Evolutionary conservation across 1,140 invertebrate genomes (phyloP).

Genomic region (Lysiphlebus fabarum): DNA sequence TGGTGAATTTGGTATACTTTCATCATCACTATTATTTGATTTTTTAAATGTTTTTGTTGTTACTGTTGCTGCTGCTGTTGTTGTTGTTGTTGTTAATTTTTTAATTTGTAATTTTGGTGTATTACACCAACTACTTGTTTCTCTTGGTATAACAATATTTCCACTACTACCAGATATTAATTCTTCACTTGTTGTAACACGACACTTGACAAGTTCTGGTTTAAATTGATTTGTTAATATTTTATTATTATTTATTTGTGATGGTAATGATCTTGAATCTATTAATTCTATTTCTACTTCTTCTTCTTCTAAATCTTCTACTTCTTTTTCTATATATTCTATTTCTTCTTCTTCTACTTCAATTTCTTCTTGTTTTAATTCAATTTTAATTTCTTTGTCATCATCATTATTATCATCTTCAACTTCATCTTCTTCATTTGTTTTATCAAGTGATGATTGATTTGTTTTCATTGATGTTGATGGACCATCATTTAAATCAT

Average conservation of each 20-base stretch:
- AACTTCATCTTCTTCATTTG: constrained; percentile 32
- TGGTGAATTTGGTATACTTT: constrained; percentile 43
- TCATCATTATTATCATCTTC: no score
- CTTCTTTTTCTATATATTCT: no score
- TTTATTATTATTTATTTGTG: constrained; percentile 26
- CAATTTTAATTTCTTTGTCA: no score
- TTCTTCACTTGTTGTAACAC: constrained; percentile 48
- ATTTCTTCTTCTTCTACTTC: no score
- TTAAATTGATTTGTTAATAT: constrained; percentile 13
- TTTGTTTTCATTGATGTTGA: constrained; percentile 29
- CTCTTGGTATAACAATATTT: constrained; percentile 32
- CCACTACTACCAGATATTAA: constrained; percentile 42
- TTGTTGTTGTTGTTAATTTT: constrained; percentile 24
- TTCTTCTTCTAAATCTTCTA: no score
- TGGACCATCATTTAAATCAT: constrained; percentile 41
- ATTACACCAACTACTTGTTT: constrained; percentile 40
- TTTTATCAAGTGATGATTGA: constrained; percentile 42
- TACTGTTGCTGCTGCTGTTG: constrained; percentile 20
- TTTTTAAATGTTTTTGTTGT: constrained; percentile 3
- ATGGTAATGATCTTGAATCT: constrained; percentile 38
- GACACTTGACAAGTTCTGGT: constrained; percentile 44
- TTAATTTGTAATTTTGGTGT: constrained; percentile 35
- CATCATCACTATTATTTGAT: constrained; percentile 29
- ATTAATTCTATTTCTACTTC: no score
- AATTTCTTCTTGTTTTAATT: no score